A percentile compares a stretch with the other conserved stretches of the same genome.
phyloP scores from a whole-genome alignment of 2,113 vertebrate genomes.

The Onychorhynchus coronatus region DNA sequence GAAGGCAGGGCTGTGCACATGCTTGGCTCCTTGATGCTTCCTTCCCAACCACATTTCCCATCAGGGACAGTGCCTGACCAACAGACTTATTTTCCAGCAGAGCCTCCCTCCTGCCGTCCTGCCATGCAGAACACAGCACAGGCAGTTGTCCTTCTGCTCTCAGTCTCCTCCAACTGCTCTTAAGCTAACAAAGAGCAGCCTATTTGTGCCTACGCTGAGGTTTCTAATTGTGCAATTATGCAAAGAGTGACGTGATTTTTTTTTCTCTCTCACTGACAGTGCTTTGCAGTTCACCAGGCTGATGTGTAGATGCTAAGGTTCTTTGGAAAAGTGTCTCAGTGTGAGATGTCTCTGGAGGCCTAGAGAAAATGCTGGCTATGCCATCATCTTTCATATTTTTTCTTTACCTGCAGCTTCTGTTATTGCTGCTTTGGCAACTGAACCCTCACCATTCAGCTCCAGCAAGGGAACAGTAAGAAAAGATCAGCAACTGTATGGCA shows the following conservation, averaged over 20 bases:
- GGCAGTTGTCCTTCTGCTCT: not conserved
- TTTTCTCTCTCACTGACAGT: not conserved
- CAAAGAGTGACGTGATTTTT: not conserved
- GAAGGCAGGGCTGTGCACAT: not conserved
- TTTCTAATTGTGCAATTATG: not conserved
- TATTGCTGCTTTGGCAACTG: not conserved
- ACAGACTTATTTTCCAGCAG: not conserved
- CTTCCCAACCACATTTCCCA: not conserved
- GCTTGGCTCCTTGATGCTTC: not conserved
- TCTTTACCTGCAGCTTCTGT: not conserved
- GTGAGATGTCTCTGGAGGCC: not conserved
- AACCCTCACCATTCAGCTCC: not conserved
- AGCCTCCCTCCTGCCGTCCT: not conserved
- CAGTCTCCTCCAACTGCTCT: not conserved
- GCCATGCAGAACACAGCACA: not conserved
- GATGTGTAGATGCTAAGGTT: not conserved
- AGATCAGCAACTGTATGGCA: not conserved
- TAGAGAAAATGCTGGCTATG: not conserved
- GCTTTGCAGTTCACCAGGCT: not conserved
- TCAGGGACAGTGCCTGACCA: not conserved
- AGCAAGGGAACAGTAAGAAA: not conserved
- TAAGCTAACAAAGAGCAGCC: not conserved
- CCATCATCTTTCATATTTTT: not conserved
- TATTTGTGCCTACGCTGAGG: not conserved
- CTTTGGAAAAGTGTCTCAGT: not conserved